Base-by-base conservation (phyloP, 2,797 vertebrate species). In the Sebastes flavidus region DNA sequence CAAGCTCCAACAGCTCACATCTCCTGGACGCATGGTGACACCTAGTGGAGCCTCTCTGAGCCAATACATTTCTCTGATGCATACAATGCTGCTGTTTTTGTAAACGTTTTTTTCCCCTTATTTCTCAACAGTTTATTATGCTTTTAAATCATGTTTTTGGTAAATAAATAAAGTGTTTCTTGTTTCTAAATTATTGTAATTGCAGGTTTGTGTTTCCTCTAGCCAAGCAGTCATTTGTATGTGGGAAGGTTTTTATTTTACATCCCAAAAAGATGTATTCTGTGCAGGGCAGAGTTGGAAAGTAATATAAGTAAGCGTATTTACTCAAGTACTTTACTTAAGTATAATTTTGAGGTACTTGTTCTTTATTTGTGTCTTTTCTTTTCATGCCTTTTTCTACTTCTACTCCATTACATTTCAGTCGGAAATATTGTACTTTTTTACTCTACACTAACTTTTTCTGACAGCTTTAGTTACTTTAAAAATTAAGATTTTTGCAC, bases 41-140 rank as follows among this genome's bases (percentile, higher is more conserved):
- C 77, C 90, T 88, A 73, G 86, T 93, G 94, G 93, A 84, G 6
- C 2, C 2, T 85, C 82, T 84, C 20, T 52, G 59, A 73, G 34
- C 32, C 73, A 80, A 71, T 2, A 65, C 14, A 58, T 54, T 36
- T 77, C 42, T 68, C 12, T 24, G 4, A 27, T 29, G 29, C 54
- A 38, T 16, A 62, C 36, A 38, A 4, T 76, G 4, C 55, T 90
- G 65, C 30, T 75, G 63, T 54, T 72, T 63, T 8, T 7, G 32
- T 42, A 34, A 34, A 22, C 9, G 16, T 58, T 59, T 62, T 22
- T 72, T 77, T 70, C 14, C 59, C 56, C 12, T 2, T 4, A 2
- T 80, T 71, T 38, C 6, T 42, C n/a, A 36, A 58, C 12, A 0
- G 2, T 59, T 75, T 13, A 7, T 8, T 60, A 18, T 54, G 6